Conservation (phyloP, 2,797 vertebrate genomes). For the Semotilus atromaculatus region DNA sequence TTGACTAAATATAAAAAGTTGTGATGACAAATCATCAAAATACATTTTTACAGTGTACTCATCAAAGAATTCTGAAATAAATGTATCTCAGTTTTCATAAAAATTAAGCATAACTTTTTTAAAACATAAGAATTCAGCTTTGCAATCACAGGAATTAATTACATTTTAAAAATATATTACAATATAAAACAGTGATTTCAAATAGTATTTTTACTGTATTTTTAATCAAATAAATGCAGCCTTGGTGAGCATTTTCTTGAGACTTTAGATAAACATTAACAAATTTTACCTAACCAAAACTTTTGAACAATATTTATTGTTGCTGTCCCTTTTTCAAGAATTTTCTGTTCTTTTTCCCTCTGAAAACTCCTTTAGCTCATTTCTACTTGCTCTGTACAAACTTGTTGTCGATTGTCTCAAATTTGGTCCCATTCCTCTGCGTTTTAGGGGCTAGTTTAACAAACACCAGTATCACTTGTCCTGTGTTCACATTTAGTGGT, state of each 20-base stretch:
- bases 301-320: not conserved
- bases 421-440: constrained; percentile 42
- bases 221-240: not conserved
- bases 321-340: not conserved
- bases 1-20: too few species aligned
- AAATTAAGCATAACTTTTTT: not conserved
- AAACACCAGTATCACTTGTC: constrained; percentile 33
- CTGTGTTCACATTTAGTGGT: constrained; percentile 37
- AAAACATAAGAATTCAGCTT: too few species aligned
- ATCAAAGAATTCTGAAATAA: not conserved
- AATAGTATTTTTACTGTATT: not conserved
- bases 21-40: too few species aligned
- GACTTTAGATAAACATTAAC: not conserved
- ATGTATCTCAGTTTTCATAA: not conserved
- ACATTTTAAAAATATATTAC: not conserved
- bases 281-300: not conserved
- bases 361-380: not conserved
- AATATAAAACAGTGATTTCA: not conserved
- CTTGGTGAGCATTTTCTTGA: not conserved
- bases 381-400: not conserved
- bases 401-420: constrained; percentile 36
- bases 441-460: constrained; percentile 42
- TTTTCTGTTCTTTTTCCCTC: not conserved
- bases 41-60: too few species aligned
- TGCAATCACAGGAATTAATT: not conserved